phyloP scores from a whole-genome alignment of 2,888 invertebrate species.

The Polylopha cassiicola region DNA sequence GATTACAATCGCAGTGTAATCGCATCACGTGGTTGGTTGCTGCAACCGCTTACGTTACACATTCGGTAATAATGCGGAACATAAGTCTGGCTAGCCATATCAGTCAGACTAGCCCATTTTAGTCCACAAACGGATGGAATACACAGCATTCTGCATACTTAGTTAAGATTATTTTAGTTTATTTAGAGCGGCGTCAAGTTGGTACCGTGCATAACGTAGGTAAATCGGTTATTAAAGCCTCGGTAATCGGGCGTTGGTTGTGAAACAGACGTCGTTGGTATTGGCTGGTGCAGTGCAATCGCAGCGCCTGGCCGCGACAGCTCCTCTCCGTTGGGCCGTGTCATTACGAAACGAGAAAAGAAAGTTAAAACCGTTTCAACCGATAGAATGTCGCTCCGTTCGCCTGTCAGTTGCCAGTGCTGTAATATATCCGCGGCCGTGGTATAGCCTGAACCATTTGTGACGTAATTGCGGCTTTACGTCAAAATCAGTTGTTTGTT shows the following conservation, averaged over 20 bases:
- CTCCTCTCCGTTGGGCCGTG: slow-evolving; percentile 56
- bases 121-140: too few relatives aligned
- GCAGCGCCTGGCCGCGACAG: slow-evolving; percentile 39
- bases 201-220: slow-evolving; percentile 22
- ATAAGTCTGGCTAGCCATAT: slow-evolving; percentile 50
- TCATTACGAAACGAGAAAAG: slow-evolving; percentile 70
- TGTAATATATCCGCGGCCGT: slow-evolving; percentile 38
- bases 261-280: slow-evolving; percentile 39
- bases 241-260: slow-evolving; percentile 35
- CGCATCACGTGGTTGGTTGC: slow-evolving; percentile 57
- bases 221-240: slow-evolving; percentile 33
- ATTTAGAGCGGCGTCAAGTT: slow-evolving; percentile 15
- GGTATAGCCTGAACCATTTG: slow-evolving; percentile 37
- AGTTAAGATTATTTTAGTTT: too few relatives aligned
- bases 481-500: slow-evolving; percentile 37
- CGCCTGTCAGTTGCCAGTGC: slow-evolving; percentile 37
- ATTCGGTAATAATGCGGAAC: slow-evolving; percentile 65
- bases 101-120: slow-evolving; percentile 14
- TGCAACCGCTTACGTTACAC: slow-evolving; percentile 70
- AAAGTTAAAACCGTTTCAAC: slow-evolving; percentile 59
- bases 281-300: slow-evolving; percentile 32
- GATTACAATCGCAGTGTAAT: slow-evolving; percentile 61
- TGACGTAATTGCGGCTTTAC: slow-evolving; percentile 45
- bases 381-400: slow-evolving; percentile 55
- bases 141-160: too few relatives aligned